Evolutionary conservation across 2,797 vertebrate species (phyloP), one percentile per base, ranked within the genome.

Genomic region (Neostethus bicornis): DNA sequence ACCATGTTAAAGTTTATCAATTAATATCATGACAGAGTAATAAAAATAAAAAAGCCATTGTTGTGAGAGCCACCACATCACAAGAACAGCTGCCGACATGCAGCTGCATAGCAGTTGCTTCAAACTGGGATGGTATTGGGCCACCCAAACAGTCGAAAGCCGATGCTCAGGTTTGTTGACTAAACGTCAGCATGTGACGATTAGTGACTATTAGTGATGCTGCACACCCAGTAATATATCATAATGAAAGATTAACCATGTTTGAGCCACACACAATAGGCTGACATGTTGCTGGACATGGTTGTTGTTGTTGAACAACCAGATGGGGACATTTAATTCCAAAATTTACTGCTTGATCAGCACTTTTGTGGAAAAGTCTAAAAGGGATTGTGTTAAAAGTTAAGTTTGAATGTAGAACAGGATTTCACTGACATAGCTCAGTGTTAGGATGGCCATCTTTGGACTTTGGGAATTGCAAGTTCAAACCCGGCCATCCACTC

Each of bases 331-430:
- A n/a, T n/a, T n/a, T n/a, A n/a, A n/a, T n/a, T n/a, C n/a, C n/a
- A n/a, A n/a, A 10, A 29, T 29, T 29, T 25, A 29, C 26, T 28
- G 8, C 7, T 28, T 26, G 28, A 26, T 29, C 11, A 29, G 2
- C 10, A 1, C 11, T 29, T 29, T 29, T 25, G 25, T 25, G 24
- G 24, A 53, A 73, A 62, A 51, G n/a, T 45, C 63, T n/a, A n/a
- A n/a, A n/a, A n/a, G n/a, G n/a, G n/a, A n/a, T n/a, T n/a, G n/a
- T n/a, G n/a, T n/a, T n/a, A n/a, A n/a, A n/a, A n/a, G n/a, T n/a
- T n/a, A n/a, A n/a, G n/a, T n/a, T n/a, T n/a, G n/a, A n/a, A n/a
- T n/a, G n/a, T n/a, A n/a, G n/a, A n/a, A n/a, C n/a, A n/a, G n/a
- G n/a, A n/a, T n/a, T n/a, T n/a, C n/a, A n/a, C n/a, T n/a, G n/a